These are phyloP conservation scores for Columba livia DNA, from an alignment of 2,113 vertebrate genomes.

Conservation along the genomic window DNA sequence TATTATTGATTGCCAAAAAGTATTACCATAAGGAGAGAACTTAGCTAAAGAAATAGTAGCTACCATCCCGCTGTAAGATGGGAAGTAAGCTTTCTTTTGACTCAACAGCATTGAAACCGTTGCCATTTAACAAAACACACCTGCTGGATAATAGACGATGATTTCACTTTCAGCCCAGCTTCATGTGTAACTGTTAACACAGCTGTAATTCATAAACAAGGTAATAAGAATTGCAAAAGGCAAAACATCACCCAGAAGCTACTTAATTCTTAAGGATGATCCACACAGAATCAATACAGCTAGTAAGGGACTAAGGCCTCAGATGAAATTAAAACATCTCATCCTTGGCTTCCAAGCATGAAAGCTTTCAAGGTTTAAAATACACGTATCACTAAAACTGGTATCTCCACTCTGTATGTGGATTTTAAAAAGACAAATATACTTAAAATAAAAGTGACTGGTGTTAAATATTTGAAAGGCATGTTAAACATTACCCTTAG, in stretches of 20 bases:
- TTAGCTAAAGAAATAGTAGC: background rate
- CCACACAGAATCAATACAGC: background rate
- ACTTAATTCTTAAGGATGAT: conserved; percentile 5
- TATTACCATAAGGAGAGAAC: background rate
- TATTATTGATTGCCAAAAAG: background rate
- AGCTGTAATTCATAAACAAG: background rate
- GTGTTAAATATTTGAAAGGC: background rate
- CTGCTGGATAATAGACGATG: background rate
- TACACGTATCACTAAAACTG: background rate
- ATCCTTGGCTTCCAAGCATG: background rate
- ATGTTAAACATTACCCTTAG: conserved; percentile 28
- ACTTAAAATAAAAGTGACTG: background rate
- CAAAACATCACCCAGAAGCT: conserved; percentile 12
- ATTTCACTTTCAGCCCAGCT: background rate
- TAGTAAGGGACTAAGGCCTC: background rate
- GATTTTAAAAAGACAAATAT: background rate
- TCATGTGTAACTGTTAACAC: background rate
- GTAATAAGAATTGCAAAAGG: background rate
- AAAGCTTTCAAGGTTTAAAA: background rate
- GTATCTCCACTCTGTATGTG: background rate
- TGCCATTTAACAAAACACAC: background rate
- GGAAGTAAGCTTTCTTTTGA: background rate
- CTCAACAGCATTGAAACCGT: background rate
- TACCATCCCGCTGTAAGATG: background rate
- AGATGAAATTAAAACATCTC: conserved; percentile 10